Conservation (phyloP, 1,140 invertebrate species). For the Frieseomelitta varia region DNA sequence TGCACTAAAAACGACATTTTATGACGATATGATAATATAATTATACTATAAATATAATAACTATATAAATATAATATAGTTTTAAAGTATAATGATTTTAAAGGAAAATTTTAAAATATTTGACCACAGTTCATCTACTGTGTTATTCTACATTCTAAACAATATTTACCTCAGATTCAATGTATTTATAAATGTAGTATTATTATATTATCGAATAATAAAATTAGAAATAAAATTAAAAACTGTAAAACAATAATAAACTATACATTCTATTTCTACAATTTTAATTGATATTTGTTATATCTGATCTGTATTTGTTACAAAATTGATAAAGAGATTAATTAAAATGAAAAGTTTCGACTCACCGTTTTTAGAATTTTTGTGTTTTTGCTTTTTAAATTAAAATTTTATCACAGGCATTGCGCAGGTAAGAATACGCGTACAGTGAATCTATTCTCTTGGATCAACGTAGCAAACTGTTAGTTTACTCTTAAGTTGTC, state of each 20-base stretch:
- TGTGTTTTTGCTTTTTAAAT: not conserved
- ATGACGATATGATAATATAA: too few species aligned
- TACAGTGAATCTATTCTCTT: not conserved
- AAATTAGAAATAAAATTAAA: not conserved
- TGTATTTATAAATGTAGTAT: not conserved
- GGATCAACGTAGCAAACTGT: not conserved
- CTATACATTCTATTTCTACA: not conserved
- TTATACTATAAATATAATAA: too few species aligned
- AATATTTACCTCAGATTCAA: not conserved
- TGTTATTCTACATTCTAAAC: not conserved
- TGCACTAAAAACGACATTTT: too few species aligned
- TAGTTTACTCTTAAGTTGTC: not conserved
- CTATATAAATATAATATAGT: too few species aligned
- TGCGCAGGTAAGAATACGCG: not conserved
- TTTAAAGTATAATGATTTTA: too few species aligned
- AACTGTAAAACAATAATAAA: not conserved
- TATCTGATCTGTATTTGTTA: not conserved
- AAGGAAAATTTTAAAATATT: not conserved
- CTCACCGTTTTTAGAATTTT: not conserved
- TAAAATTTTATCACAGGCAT: not conserved
- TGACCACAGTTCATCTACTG: not conserved
- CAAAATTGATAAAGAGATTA: not conserved
- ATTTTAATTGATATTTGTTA: not conserved
- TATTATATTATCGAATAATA: not conserved
- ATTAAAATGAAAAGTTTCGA: not conserved